Conservation (phyloP, 2,888 invertebrate species). For the Ligdia adustata region DNA sequence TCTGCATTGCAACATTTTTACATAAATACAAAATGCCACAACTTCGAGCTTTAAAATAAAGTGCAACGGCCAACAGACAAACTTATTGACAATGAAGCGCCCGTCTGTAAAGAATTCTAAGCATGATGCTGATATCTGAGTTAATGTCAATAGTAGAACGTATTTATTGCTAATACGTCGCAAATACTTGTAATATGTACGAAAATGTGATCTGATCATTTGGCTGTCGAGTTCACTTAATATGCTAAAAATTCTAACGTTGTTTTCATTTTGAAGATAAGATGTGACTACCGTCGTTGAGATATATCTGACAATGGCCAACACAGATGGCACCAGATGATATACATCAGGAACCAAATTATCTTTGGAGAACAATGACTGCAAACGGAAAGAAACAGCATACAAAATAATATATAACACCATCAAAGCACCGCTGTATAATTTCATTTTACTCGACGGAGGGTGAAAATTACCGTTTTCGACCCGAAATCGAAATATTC, state of each 20-base stretch:
- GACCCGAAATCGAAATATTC: slow-evolving; percentile 51
- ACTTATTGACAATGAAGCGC: too few species aligned
- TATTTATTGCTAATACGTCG: slow-evolving; percentile 34
- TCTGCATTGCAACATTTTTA: slow-evolving; percentile 48
- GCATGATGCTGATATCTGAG: background rate
- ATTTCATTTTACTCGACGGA: slow-evolving; percentile 45
- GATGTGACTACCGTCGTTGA: slow-evolving; percentile 22
- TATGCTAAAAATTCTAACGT: slow-evolving; percentile 13
- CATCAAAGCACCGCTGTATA: slow-evolving; percentile 33
- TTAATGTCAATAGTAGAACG: background rate
- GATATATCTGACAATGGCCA: background rate
- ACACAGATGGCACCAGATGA: background rate
- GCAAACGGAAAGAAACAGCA: background rate
- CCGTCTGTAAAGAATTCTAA: too few species aligned
- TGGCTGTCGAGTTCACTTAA: slow-evolving; percentile 20
- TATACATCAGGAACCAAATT: too few species aligned
- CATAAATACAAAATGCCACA: slow-evolving; percentile 47
- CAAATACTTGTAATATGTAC: slow-evolving; percentile 28
- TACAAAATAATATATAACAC: slow-evolving; percentile 1
- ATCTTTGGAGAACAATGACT: too few species aligned
- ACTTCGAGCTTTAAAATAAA: slow-evolving; percentile 53
- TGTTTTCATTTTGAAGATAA: slow-evolving; percentile 15
- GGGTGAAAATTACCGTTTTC: slow-evolving; percentile 38
- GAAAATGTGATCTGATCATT: slow-evolving; percentile 10
- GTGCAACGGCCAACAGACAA: slow-evolving; percentile 39